Conservation (phyloP, 2,113 vertebrate species). For the Peromyscus leucopus region DNA sequence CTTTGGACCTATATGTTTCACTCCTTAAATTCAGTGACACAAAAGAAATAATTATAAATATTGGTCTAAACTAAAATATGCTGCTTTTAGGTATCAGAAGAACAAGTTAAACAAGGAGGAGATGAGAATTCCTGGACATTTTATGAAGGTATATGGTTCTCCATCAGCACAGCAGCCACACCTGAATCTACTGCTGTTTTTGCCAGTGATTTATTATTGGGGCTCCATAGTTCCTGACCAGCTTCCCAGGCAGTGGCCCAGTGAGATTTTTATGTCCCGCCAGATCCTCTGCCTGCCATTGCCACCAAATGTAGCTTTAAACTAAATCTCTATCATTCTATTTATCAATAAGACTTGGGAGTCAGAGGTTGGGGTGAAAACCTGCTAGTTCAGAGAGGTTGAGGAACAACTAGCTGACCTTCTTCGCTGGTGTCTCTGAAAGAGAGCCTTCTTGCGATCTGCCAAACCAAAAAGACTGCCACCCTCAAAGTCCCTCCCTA, state of each 20-base stretch:
- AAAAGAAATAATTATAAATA: conserved; percentile 3
- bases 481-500: background rate
- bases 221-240: background rate
- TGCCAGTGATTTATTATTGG: background rate
- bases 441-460: too few species aligned
- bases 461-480: background rate
- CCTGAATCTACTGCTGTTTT: background rate
- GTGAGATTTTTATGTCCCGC: background rate
- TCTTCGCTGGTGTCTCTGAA: too few species aligned
- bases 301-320: background rate
- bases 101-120: background rate
- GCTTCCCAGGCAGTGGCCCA: background rate
- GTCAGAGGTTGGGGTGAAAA: background rate
- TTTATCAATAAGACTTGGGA: background rate
- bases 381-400: background rate
- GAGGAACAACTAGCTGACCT: background rate
- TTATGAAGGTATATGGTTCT: background rate
- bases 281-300: background rate
- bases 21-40: conserved; percentile 4
- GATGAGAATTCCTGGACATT: conserved; percentile 34
- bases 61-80: conserved; percentile 35
- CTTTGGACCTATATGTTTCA: background rate
- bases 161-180: too few species aligned
- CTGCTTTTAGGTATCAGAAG: conserved; percentile 11
- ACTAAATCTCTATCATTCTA: background rate